Evolutionary conservation across 2,797 vertebrate genomes (phyloP).

Genomic region (Cyprinodon diabolis): DNA sequence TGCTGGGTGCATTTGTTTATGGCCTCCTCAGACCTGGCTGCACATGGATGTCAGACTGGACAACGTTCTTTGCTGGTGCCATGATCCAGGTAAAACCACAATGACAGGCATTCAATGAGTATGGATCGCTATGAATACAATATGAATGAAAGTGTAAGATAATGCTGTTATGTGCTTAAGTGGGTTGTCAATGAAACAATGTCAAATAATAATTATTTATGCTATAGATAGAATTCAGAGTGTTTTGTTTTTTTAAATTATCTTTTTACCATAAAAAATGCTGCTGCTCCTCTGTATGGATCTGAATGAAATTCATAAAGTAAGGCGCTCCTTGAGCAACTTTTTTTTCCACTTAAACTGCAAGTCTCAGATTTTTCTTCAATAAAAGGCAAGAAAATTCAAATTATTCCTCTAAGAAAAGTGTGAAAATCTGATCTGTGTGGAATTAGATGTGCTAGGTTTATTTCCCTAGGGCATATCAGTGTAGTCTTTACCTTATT

Average conservation of each 20-base stretch:
- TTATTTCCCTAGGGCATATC: neutral
- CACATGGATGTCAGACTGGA: conserved; percentile 90
- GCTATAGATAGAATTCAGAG: conserved; percentile 28
- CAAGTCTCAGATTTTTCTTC: conserved; percentile 26
- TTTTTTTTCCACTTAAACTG: conserved; percentile 16
- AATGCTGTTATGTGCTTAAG: conserved; percentile 11
- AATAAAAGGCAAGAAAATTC: conserved; percentile 9
- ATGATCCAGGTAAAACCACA: conserved; percentile 83
- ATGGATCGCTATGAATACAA: conserved; percentile 26
- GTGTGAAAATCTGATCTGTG: conserved; percentile 12
- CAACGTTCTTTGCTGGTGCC: conserved; percentile 86
- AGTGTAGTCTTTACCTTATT: conserved; percentile 12
- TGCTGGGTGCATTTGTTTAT: conserved; percentile 81
- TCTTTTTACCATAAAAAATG: conserved; percentile 37
- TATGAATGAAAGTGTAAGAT: neutral
- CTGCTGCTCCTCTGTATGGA: conserved; percentile 12
- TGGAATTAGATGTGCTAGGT: neutral
- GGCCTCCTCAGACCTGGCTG: conserved; percentile 87
- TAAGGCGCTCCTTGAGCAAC: conserved; percentile 46
- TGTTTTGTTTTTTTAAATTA: conserved; percentile 29
- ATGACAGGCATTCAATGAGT: conserved; percentile 2
- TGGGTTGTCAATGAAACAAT: conserved; percentile 23
- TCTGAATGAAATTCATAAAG: conserved; percentile 33
- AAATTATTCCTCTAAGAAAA: conserved; percentile 6
- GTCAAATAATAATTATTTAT: conserved; percentile 18